These are phyloP conservation scores for Plebejus anna DNA, from an alignment of 2,888 invertebrate species.

Conservation along the genomic window DNA sequence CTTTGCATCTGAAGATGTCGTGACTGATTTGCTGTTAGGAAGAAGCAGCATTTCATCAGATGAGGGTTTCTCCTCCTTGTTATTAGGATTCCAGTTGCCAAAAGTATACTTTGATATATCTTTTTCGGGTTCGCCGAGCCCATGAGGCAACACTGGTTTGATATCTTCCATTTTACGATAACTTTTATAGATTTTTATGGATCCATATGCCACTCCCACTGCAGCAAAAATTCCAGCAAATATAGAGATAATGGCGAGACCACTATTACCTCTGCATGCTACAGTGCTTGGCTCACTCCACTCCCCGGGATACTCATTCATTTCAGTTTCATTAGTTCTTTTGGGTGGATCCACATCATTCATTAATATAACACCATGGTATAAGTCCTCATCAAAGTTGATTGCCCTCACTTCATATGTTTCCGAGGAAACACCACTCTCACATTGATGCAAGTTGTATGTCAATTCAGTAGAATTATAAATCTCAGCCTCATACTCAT, in stretches of 20 bases:
- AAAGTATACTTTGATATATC: conserved; percentile 66
- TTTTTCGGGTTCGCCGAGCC: conserved; percentile 75
- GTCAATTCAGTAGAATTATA: conserved; percentile 55
- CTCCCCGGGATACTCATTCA: conserved; percentile 53
- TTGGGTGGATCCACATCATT: conserved; percentile 48
- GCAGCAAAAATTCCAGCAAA: conserved; percentile 56
- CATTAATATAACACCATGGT: conserved; percentile 55
- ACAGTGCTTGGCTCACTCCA: conserved; percentile 64
- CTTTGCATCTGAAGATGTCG: conserved; percentile 57
- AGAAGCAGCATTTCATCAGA: conserved; percentile 71
- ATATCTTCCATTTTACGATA: conserved; percentile 84
- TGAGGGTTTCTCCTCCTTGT: conserved; percentile 68
- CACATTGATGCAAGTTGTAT: conserved; percentile 52
- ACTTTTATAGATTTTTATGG: conserved; percentile 78
- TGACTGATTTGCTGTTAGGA: conserved; percentile 59
- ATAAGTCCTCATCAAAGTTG: conserved; percentile 58
- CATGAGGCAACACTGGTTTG: conserved; percentile 83
- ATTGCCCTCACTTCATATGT: conserved; percentile 67
- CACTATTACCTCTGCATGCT: conserved; percentile 55
- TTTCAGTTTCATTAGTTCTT: conserved; percentile 38
- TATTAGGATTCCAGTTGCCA: conserved; percentile 62
- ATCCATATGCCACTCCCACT: conserved; percentile 55
- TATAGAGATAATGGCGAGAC: conserved; percentile 57
- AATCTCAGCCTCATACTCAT: conserved; percentile 47
- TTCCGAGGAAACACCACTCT: conserved; percentile 55